Evolutionary conservation across 1,140 invertebrate species (phyloP), one percentile per base, ranked within the genome.

Genomic region (Danaus melanippus): DNA sequence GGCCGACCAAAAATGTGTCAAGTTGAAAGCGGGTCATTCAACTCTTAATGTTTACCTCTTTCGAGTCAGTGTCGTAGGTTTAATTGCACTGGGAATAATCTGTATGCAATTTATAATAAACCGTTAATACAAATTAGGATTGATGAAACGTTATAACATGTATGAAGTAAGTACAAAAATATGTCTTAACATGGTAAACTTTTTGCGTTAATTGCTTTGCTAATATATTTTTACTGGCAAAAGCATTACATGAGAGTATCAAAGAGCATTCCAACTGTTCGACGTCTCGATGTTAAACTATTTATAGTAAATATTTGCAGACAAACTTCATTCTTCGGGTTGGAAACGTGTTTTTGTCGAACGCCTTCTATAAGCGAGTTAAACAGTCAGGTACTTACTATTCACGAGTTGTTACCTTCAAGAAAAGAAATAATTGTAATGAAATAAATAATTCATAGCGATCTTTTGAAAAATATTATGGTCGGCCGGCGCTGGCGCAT

Each of bases 391-490:
- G 52, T 55, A 72, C 67, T 84, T 81, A 71, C 74, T 80, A 85
- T 83, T 80, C 82, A 76, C 67, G 59, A 76, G 66, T 73, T 64
- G 69, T 79, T 80, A 66, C 68, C 71, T 70, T 67, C 67, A 62
- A 76, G 74, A 84, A 81, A 83, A 84, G 75, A 77, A 84, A 79
- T 83, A 81, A 82, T 84, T 80, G 75, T 83, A 83, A 84, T 80
- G 76, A 56, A 71, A 81, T 86, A 83, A 79, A 86, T 86, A 83
- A 86, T 86, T 83, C 78, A 86, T 82, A 65, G 73, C 69, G 66
- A 81, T 83, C 72, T 83, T 80, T 83, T 82, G 69, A 80, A 83
- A 81, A 86, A 80, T 82, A 84, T 74, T 71, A 79, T 76, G 76
- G 74, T 68, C 67, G 71, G 60, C 53, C 76, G 69, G 69, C 77